These are phyloP conservation scores for Phyllotreta striolata DNA, from an alignment of 2,888 invertebrate species.

Conservation along the genomic window DNA sequence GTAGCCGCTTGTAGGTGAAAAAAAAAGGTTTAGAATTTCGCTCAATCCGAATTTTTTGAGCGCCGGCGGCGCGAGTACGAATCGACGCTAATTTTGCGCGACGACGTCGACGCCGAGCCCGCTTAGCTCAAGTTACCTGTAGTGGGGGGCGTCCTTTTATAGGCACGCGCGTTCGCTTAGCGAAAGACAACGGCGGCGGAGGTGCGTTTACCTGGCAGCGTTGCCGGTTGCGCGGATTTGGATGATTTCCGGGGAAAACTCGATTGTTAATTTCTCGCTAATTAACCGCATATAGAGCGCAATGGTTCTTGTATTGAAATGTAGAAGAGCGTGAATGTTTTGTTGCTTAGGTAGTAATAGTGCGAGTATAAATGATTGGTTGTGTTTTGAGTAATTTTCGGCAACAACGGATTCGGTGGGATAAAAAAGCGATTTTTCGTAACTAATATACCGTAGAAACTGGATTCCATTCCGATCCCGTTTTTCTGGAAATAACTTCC, in stretches of 20 bases:
- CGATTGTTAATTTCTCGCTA: too few species aligned
- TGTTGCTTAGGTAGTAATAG: too few species aligned
- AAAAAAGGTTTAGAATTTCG: too few species aligned
- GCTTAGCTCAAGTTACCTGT: conserved; percentile 61
- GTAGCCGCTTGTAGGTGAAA: too few species aligned
- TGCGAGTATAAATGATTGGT: not conserved
- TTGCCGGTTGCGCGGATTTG: conserved; percentile 1
- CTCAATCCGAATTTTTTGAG: not conserved
- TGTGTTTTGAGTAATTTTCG: conserved; percentile 1
- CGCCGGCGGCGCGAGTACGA: conserved; percentile 7
- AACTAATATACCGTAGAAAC: conserved; percentile 20
- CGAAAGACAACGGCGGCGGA: conserved; percentile 36
- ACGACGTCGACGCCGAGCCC: conserved; percentile 32
- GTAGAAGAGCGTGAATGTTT: too few species aligned
- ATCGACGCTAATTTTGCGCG: conserved; percentile 24
- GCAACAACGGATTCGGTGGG: conserved; percentile 16
- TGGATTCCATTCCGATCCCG: conserved; percentile 29
- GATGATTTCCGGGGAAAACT: too few species aligned
- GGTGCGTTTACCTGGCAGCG: conserved; percentile 35
- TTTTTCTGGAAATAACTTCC: conserved; percentile 41
- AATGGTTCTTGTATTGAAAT: too few species aligned
- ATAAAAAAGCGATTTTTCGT: conserved; percentile 12
- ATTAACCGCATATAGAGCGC: too few species aligned
- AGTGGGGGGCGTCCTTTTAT: conserved; percentile 62
- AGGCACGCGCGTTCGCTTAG: conserved; percentile 53